Evolutionary conservation across 2,888 invertebrate genomes (phyloP).

Genomic region (Polydrusus pterygomalis): DNA sequence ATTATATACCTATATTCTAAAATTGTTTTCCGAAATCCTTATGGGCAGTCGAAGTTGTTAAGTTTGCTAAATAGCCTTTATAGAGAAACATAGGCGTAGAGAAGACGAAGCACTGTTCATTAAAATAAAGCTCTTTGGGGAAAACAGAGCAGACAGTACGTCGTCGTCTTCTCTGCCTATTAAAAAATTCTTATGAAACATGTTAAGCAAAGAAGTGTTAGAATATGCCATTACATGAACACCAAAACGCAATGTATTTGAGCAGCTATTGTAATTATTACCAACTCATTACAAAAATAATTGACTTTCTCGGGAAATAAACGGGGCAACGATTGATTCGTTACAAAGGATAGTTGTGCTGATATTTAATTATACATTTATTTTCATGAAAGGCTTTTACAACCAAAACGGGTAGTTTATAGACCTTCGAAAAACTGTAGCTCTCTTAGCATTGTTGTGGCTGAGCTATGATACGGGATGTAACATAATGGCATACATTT

Average conservation of each 20-base stretch:
- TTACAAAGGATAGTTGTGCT: no score
- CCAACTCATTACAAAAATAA: not conserved
- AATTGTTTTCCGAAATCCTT: slow-evolving; percentile 1
- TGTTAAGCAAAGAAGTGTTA: not conserved
- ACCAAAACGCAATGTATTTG: slow-evolving; percentile 1
- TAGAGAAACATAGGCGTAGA: slow-evolving; percentile 5
- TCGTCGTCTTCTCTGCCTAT: not conserved
- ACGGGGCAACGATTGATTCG: no score
- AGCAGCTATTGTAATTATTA: slow-evolving; percentile 10
- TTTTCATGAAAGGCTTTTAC: no score
- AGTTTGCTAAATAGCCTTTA: slow-evolving; percentile 41
- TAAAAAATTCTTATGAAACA: slow-evolving; percentile 13
- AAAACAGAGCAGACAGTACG: no score
- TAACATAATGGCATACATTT: no score
- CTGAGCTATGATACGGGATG: no score
- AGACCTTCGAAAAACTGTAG: no score
- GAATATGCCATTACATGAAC: not conserved
- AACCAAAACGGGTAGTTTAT: no score
- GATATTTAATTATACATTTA: no score
- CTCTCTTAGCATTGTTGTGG: no score
- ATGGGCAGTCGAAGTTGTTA: slow-evolving; percentile 39
- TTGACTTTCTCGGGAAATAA: no score
- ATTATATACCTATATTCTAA: not conserved
- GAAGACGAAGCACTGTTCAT: not conserved
- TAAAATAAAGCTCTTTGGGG: no score